Evolutionary conservation across 2,888 invertebrate genomes (phyloP).

Genomic region (Euplagia quadripunctaria): DNA sequence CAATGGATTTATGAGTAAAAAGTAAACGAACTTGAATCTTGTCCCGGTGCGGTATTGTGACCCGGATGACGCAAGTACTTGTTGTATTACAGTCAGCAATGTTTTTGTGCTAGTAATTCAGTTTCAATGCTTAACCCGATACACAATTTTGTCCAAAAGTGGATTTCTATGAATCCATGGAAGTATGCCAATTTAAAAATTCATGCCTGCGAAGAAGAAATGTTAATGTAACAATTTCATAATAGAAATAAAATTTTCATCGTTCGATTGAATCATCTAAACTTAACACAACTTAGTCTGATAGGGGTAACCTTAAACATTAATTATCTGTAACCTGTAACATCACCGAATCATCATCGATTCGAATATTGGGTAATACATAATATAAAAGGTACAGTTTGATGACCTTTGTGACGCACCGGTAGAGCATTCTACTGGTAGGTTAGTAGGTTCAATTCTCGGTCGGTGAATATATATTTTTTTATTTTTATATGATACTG

Average conservation of each 20-base stretch:
- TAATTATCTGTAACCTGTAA: too few relatives aligned
- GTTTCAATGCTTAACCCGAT: slow-evolving; percentile 1
- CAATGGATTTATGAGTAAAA: slow-evolving; percentile 28
- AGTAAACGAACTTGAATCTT: slow-evolving; percentile 36
- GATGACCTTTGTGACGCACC: too few relatives aligned
- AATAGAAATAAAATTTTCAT: not conserved
- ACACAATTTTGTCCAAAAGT: not conserved
- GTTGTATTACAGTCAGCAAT: slow-evolving; percentile 49
- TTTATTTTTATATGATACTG: too few relatives aligned
- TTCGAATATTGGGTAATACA: too few relatives aligned
- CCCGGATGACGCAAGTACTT: slow-evolving; percentile 62
- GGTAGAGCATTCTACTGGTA: too few relatives aligned
- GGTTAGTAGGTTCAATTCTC: too few relatives aligned
- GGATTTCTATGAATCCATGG: not conserved
- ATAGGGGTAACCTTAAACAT: not conserved
- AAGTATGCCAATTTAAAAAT: not conserved
- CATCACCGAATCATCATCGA: too few relatives aligned
- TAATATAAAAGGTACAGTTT: too few relatives aligned
- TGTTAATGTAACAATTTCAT: not conserved
- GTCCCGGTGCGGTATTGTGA: slow-evolving; percentile 45
- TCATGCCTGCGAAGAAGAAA: not conserved
- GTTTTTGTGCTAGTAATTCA: not conserved
- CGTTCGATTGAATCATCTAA: not conserved
- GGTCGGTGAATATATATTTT: too few relatives aligned
- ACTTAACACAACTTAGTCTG: not conserved